A percentile compares a stretch with the other conserved stretches of the same genome.
These are phyloP conservation scores for Loris lydekkerianus DNA, from an alignment of 2,797 vertebrate genomes.

Conservation along the genomic window DNA sequence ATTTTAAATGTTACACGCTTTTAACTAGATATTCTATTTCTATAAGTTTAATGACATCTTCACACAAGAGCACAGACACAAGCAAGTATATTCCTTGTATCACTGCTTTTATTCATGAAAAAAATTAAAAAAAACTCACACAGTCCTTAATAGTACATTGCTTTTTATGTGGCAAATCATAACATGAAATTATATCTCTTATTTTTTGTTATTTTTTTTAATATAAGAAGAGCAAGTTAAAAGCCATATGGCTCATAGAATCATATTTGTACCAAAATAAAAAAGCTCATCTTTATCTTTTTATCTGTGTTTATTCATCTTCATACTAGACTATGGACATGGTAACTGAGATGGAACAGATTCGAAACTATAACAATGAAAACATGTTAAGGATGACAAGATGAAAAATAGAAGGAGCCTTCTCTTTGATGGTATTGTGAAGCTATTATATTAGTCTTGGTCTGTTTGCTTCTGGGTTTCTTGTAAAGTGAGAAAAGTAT, in stretches of 20 bases:
- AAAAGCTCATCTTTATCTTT: neutral
- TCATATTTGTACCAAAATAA: neutral
- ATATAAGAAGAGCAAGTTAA: neutral
- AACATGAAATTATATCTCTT: neutral
- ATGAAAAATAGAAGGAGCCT: neutral
- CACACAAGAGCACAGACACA: neutral
- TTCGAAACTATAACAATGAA: neutral
- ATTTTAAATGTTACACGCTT: neutral
- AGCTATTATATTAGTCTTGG: neutral
- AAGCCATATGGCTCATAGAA: neutral
- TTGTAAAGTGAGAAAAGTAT: neutral
- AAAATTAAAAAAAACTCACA: neutral
- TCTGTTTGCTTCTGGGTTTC: neutral
- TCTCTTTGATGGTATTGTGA: no score
- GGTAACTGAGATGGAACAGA: neutral
- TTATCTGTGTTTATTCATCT: neutral
- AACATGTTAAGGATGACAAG: neutral
- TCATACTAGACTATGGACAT: neutral
- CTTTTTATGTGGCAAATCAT: neutral
- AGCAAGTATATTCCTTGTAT: neutral
- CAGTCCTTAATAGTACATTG: neutral
- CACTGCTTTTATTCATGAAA: neutral
- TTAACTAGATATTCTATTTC: slow-evolving; percentile 3
- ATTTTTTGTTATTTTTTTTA: neutral
- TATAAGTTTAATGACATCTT: neutral